Evolutionary conservation across 2,888 invertebrate species (phyloP), one percentile per base, ranked within the genome.

Genomic region (Steinernema carpocapsae): DNA sequence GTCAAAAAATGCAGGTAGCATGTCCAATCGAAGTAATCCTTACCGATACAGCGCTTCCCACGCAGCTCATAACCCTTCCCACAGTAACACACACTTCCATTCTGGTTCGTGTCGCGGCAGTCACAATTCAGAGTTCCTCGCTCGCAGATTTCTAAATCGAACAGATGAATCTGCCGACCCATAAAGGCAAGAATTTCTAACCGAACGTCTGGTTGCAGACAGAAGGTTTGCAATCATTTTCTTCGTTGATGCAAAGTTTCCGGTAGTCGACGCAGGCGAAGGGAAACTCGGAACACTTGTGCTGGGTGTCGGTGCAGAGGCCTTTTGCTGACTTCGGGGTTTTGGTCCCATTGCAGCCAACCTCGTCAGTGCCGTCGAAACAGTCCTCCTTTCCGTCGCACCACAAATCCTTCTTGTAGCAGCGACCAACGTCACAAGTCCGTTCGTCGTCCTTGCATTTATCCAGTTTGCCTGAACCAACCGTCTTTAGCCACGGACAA

Each of bases 1-100:
- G n/a, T n/a, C n/a, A n/a, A 90, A 4, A 48, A n/a, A 10, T 10
- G n/a, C n/a, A 19, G 19, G 17, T 17, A 17, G 6, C 10, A 48
- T 17, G 48, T 4, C 14, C 48, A 48, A 17, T n/a, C 3, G 48
- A 17, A 4, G 6, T 48, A 17, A 7, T n/a, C 12, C 29, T 64
- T 64, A 64, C 64, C 64, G 29, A 32, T 17, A 64, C 64, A 64
- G 1, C 26, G 64, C 1, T 29, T 64, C 14, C 64, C 64, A 17
- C 26, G 32, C 3, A 37, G 19, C 14, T 64, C 17, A 17, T 29
- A 64, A 1, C 64, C 64, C 12, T 10, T 10, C 26, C 14, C 3
- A 26, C 64, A 64, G 32, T 32, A 17, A 32, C 64, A 64, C 7
- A 64, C 37, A 14, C 12, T 32, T 14, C 64, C 64, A 10, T 32